Evolutionary conservation across 2,888 invertebrate species (phyloP).

Genomic region (Xanthia togata): DNA sequence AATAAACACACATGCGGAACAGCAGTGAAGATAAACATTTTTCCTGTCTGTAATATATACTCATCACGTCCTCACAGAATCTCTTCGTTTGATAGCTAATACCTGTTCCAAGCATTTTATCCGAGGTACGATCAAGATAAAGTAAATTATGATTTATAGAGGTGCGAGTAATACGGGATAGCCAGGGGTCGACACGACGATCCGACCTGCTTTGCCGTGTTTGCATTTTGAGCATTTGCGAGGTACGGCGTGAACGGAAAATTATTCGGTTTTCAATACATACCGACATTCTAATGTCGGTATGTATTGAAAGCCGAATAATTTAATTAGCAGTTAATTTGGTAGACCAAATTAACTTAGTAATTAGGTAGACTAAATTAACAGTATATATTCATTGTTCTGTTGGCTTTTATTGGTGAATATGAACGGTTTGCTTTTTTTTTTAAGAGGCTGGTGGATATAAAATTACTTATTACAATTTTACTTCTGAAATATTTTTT

Average conservation of each 20-base stretch:
- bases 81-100: conserved; percentile 66
- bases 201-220: conserved; percentile 37
- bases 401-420: neutral
- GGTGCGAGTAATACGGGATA: conserved; percentile 43
- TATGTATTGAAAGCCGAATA: no score
- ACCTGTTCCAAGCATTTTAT: conserved; percentile 66
- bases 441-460: neutral
- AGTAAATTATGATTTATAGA: conserved; percentile 67
- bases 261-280: conserved; percentile 19
- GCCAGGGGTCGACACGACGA: conserved; percentile 33
- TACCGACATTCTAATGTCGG: neutral
- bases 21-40: conserved; percentile 38
- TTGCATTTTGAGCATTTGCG: conserved; percentile 56
- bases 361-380: neutral
- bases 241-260: conserved; percentile 31
- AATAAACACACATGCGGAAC: conserved; percentile 23
- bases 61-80: conserved; percentile 61
- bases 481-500: neutral
- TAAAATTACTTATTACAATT: neutral
- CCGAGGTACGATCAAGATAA: conserved; percentile 61
- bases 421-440: neutral
- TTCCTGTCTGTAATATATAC: conserved; percentile 49
- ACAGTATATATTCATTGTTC: neutral
- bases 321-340: no score
- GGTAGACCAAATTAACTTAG: no score